phyloP scores from a whole-genome alignment of 2,888 invertebrate genomes.

The Carcina quercana region DNA sequence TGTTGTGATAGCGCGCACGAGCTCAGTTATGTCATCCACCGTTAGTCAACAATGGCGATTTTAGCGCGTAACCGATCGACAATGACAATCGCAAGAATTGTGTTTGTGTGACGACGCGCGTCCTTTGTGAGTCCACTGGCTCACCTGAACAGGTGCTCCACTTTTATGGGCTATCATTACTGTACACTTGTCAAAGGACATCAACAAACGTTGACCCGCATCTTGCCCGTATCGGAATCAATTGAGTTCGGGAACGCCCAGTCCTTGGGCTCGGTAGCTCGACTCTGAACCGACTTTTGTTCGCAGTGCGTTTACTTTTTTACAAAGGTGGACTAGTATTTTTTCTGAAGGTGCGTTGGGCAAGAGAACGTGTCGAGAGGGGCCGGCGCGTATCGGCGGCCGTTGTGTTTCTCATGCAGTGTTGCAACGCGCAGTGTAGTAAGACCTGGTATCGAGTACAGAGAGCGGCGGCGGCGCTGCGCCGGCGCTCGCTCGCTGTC shows the following conservation, averaged over 20 bases:
- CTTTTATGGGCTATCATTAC: conserved; percentile 31
- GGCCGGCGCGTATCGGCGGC: conserved; percentile 57
- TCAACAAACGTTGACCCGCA: conserved; percentile 41
- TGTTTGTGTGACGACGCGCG: conserved; percentile 33
- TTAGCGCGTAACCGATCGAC: conserved; percentile 43
- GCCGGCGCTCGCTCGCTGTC: conserved; percentile 31
- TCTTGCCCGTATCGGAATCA: conserved; percentile 51
- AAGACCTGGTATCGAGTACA: conserved; percentile 50
- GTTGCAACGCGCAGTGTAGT: conserved; percentile 58
- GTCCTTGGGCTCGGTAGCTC: conserved; percentile 25
- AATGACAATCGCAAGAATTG: conserved; percentile 48
- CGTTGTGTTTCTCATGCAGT: conserved; percentile 59
- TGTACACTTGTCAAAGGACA: conserved; percentile 17
- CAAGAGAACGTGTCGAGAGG: conserved; percentile 68
- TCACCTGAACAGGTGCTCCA: conserved; percentile 41
- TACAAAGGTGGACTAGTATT: conserved; percentile 13
- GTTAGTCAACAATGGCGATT: conserved; percentile 47
- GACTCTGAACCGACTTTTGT: conserved; percentile 11
- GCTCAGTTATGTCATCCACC: conserved; percentile 44
- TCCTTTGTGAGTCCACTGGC: conserved; percentile 43
- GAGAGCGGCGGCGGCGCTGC: conserved; percentile 40
- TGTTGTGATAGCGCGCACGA: conserved; percentile 36
- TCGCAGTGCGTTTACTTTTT: conserved; percentile 3
- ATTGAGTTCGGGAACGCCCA: conserved; percentile 43
- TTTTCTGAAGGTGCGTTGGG: conserved; percentile 40